Percentiles rank a stretch among this genome's conserved stretches.
Evolutionary conservation across 1,140 invertebrate genomes (phyloP).

Genomic region (Dreissena polymorpha): DNA sequence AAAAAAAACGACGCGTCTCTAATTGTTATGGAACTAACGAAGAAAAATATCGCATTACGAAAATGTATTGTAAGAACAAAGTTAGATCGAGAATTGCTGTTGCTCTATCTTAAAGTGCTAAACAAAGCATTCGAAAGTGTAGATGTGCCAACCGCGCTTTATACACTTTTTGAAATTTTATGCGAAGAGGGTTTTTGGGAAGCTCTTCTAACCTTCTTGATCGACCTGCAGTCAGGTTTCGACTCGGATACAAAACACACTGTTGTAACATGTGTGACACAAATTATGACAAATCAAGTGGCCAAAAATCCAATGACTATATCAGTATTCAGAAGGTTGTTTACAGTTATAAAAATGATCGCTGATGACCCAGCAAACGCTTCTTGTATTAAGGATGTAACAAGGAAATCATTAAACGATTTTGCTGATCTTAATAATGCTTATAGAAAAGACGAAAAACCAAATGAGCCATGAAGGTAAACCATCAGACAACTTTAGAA

Average conservation of each 20-base stretch:
- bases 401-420: no score
- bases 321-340: background rate
- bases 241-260: background rate
- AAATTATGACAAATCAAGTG: background rate
- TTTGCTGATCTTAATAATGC: no score
- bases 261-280: background rate
- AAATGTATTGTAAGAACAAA: slow-evolving; percentile 15
- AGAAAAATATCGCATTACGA: background rate
- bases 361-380: no score
- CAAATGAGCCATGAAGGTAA: no score
- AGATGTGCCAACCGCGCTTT: background rate
- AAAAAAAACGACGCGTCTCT: slow-evolving; percentile 16
- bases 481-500: slow-evolving; percentile 72
- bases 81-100: slow-evolving; percentile 2
- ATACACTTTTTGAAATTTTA: slow-evolving; percentile 12
- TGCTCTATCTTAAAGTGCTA: background rate
- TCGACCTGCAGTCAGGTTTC: no score
- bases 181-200: slow-evolving; percentile 7
- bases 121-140: background rate
- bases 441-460: no score
- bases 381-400: no score
- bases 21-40: slow-evolving; percentile 31
- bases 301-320: background rate
- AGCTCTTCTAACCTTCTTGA: no score
- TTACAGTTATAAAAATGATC: background rate